Percentiles rank a stretch among this genome's conserved stretches.
phyloP scores from a whole-genome alignment of 1,140 invertebrate genomes.

The Leptinotarsa undecemlineata region DNA sequence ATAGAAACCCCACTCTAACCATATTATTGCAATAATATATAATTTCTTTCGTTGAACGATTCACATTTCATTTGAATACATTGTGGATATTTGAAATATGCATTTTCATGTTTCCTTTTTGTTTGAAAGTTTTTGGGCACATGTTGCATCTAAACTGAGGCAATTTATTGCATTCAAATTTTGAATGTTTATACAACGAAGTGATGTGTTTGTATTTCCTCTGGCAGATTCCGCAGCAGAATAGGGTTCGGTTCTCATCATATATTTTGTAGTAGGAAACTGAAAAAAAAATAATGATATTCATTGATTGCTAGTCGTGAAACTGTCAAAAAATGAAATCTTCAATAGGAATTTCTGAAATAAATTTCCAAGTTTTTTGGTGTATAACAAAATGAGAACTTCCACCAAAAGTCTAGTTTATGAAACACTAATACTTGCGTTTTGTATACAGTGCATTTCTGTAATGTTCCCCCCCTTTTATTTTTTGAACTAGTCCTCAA shows the following conservation, averaged over 20 bases:
- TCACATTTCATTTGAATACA: not conserved
- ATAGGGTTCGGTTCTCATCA: conserved; percentile 13
- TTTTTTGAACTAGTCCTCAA: no score
- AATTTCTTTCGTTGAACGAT: not conserved
- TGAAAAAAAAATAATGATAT: not conserved
- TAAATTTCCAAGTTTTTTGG: no score
- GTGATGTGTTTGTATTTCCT: conserved; percentile 43
- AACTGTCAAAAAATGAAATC: no score
- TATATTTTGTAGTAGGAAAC: conserved; percentile 18
- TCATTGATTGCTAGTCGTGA: not conserved
- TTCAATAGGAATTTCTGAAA: no score
- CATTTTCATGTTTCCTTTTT: conserved; percentile 41
- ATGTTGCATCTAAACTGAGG: conserved; percentile 39
- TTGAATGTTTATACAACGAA: conserved; percentile 57
- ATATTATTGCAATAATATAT: no score
- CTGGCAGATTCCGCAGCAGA: conserved; percentile 56
- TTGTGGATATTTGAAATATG: conserved; percentile 34
- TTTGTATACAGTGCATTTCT: no score
- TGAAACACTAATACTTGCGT: no score
- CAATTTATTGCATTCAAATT: conserved; percentile 54
- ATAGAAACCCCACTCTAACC: no score
- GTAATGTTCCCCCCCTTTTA: no score
- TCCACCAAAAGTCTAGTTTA: no score
- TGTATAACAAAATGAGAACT: no score
- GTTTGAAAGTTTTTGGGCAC: conserved; percentile 38